Evolutionary conservation across 1,140 invertebrate species (phyloP).

Genomic region (Drosophila santomea): DNA sequence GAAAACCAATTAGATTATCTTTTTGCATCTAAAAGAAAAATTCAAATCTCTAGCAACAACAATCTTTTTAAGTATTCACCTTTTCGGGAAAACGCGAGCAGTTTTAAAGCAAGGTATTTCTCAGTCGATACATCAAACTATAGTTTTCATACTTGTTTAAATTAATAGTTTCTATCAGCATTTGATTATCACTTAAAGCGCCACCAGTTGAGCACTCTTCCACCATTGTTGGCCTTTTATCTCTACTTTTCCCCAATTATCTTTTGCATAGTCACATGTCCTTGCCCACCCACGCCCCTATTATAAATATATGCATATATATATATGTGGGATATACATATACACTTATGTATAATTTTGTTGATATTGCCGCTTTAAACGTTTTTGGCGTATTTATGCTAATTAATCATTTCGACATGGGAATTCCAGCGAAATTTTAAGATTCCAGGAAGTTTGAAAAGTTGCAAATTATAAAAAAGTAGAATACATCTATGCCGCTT

Average conservation of each 20-base stretch:
- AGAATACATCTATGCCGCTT: neutral
- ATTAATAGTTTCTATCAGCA: constrained; percentile 23
- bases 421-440: constrained; percentile 3
- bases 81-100: neutral
- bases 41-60: too few relatives aligned
- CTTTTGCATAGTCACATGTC: constrained; percentile 24
- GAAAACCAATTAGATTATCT: too few relatives aligned
- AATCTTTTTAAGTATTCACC: too few relatives aligned
- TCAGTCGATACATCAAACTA: neutral
- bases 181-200: constrained; percentile 3
- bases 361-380: neutral
- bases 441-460: constrained; percentile 8
- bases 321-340: too few relatives aligned
- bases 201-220: too few relatives aligned
- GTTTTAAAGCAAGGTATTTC: neutral
- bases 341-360: neutral
- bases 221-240: constrained; percentile 11
- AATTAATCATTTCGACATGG: constrained; percentile 34
- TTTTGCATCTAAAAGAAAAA: too few relatives aligned
- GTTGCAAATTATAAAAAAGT: neutral
- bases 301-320: neutral
- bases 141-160: neutral
- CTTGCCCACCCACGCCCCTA: constrained; percentile 1
- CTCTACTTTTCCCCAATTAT: constrained; percentile 1
- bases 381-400: constrained; percentile 13